Evolutionary conservation across 2,888 invertebrate genomes (phyloP).

Genomic region (Gymnocheta viridis): DNA sequence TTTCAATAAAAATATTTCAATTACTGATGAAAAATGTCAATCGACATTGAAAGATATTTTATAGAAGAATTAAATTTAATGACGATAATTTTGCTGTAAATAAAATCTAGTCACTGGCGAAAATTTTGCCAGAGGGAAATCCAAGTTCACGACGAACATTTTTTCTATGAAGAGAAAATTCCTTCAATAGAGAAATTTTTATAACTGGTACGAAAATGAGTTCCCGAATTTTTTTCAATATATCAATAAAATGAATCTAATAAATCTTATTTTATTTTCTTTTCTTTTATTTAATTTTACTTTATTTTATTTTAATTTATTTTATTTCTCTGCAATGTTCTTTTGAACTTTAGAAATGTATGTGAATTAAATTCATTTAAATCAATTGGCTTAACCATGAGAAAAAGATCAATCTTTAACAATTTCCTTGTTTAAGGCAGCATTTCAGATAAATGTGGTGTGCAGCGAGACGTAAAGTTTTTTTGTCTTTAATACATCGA

Average conservation of each 20-base stretch:
- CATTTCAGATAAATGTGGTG: conserved; percentile 25
- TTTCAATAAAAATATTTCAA: neutral
- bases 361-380: neutral
- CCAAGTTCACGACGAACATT: neutral
- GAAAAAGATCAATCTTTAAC: conserved; percentile 34
- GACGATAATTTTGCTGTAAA: neutral
- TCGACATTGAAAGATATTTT: neutral
- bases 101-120: neutral
- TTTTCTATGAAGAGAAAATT: neutral
- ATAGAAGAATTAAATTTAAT: neutral
- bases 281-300: too few species aligned
- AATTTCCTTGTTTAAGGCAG: conserved; percentile 30
- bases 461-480: conserved; percentile 15
- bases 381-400: conserved; percentile 14
- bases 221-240: too few species aligned
- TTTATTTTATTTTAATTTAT: too few species aligned
- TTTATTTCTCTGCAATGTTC: too few species aligned
- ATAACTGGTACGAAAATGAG: neutral
- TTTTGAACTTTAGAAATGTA: too few species aligned
- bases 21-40: neutral
- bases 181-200: neutral
- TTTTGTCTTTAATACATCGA: conserved; percentile 10
- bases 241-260: too few species aligned
- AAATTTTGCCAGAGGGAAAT: neutral
- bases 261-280: too few species aligned